These are phyloP conservation scores for Drosophila dunni DNA, from an alignment of 1,140 invertebrate genomes.

Conservation along the genomic window DNA sequence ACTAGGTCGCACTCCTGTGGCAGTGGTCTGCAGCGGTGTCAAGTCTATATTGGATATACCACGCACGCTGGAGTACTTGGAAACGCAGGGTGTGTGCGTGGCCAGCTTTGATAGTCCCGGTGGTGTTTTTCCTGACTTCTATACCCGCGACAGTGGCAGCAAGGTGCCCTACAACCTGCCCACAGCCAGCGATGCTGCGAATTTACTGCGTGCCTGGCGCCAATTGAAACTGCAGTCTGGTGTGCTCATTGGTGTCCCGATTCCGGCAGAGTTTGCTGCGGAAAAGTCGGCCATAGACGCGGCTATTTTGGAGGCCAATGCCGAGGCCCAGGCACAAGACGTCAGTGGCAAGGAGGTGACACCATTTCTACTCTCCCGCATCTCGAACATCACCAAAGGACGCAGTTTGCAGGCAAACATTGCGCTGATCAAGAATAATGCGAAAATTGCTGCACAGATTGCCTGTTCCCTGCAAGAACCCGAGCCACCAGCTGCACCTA, in stretches of 20 bases:
- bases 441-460: conserved; percentile 92
- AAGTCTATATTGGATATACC: conserved; percentile 99
- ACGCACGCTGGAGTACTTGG: conserved; percentile 97
- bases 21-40: conserved; percentile 97
- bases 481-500: background rate
- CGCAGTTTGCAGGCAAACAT: conserved; percentile 94
- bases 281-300: conserved; percentile 86
- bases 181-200: conserved; percentile 88
- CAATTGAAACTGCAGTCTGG: conserved; percentile 90
- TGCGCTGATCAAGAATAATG: conserved; percentile 96
- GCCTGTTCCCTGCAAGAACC: conserved; percentile 85
- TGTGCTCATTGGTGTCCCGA: conserved; percentile 95
- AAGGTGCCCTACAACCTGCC: conserved; percentile 89
- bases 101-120: conserved; percentile 86
- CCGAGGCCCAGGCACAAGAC: conserved; percentile 87
- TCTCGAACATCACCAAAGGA: conserved; percentile 92
- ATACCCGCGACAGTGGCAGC: conserved; percentile 89
- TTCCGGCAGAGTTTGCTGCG: conserved; percentile 89
- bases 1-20: conserved; percentile 93
- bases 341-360: conserved; percentile 95
- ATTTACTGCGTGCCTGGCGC: conserved; percentile 87
- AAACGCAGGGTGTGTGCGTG: conserved; percentile 97
- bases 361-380: conserved; percentile 93
- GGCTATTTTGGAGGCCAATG: conserved; percentile 91
- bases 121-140: conserved; percentile 95